Evolutionary conservation across 2,888 invertebrate species (phyloP).

Genomic region (Gymnocheta viridis): DNA sequence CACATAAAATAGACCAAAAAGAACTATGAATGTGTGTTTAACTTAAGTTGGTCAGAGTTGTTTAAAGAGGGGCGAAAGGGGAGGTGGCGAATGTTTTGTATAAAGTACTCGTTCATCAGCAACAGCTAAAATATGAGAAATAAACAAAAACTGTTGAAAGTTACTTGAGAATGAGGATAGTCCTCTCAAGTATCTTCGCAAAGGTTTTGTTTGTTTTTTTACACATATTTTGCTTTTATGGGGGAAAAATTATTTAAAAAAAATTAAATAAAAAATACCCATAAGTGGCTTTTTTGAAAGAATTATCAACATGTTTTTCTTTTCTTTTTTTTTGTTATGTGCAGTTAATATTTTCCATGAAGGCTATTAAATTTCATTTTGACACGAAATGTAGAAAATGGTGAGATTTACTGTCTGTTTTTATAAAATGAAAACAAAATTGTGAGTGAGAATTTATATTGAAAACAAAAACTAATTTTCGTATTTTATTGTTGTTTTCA

Average conservation of each 20-base stretch:
- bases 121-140: background rate
- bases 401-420: too few species aligned
- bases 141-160: conserved; percentile 20
- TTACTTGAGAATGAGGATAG: conserved; percentile 36
- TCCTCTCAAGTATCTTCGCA: background rate
- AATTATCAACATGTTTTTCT: background rate
- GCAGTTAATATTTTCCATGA: background rate
- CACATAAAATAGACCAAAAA: conserved; percentile 35
- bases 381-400: conserved; percentile 26
- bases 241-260: too few species aligned
- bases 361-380: background rate
- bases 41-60: conserved; percentile 1
- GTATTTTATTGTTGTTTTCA: too few species aligned
- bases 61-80: background rate
- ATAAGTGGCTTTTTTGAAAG: background rate
- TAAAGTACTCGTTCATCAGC: conserved; percentile 14
- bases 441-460: too few species aligned
- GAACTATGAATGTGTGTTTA: background rate
- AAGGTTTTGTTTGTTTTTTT: background rate
- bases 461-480: too few species aligned
- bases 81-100: background rate
- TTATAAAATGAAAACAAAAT: too few species aligned
- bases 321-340: background rate
- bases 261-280: background rate
- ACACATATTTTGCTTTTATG: background rate